Evolutionary conservation across 2,113 vertebrate species (phyloP).

Genomic region (Oreotrochilus melanogaster): DNA sequence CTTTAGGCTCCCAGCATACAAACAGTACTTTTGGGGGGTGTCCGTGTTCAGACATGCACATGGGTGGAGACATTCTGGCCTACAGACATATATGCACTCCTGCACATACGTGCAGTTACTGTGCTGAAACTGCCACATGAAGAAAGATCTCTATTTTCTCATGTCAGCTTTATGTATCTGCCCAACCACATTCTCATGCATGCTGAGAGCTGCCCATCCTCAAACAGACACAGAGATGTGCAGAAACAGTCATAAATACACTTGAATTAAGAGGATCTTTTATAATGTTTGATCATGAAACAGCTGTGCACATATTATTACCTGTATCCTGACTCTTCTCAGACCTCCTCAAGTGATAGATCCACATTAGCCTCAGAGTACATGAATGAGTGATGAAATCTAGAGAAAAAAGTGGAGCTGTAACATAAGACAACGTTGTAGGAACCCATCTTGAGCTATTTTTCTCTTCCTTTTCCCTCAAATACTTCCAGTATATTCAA

Average conservation of each 20-base stretch:
- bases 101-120: neutral
- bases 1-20: neutral
- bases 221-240: neutral
- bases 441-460: neutral
- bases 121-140: neutral
- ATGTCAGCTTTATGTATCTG: neutral
- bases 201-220: neutral
- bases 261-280: neutral
- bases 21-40: neutral
- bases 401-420: neutral
- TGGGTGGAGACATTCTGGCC: neutral
- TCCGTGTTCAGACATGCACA: neutral
- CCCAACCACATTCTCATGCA: neutral
- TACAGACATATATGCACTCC: neutral
- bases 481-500: neutral
- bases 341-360: neutral
- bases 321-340: neutral
- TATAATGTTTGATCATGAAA: neutral
- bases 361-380: neutral
- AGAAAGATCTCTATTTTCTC: neutral
- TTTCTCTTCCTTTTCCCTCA: neutral
- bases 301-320: neutral
- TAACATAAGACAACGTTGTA: neutral
- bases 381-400: neutral
- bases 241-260: neutral